Evolutionary conservation across 1,140 invertebrate species (phyloP), one percentile per base, ranked within the genome.

Genomic region (Idris sp.): DNA sequence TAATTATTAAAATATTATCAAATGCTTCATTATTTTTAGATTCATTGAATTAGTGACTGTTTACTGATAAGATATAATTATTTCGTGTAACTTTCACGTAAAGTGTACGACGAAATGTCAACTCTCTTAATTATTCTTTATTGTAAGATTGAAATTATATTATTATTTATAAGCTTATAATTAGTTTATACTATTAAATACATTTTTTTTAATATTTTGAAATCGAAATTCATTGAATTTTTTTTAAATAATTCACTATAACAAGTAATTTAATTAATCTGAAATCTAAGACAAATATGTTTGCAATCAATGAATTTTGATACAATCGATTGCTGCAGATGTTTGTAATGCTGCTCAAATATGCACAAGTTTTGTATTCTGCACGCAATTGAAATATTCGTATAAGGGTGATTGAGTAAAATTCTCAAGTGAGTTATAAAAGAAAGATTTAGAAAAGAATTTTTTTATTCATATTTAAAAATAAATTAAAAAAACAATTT

Each of bases 301-400:
- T 22, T 33, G 18, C 51, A 68, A 49, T 58, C 51, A 59, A 35
- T 18, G 13, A 33, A 68, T 58, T 59, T 33, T 38, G 33, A 61
- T 61, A 43, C 46, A 48, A 36, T 30, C 41, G 25, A 15, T 10
- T 11, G 22, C 19, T 46, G 11, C 0, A 22, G 25, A 28, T 53
- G 35, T 30, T 68, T 69, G 25, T 64, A 38, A 62, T 74, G 58
- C 71, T 22, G 18, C 18, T 18, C 33, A 18, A 48, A 61, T 38
- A 31, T 48, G 6, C 30, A 53, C 40, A n/a, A n/a, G n/a, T 74
- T 56, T 22, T 31, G 31, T 67, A 68, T 75, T 75, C 62, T 28
- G 35, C 49, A 33, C 49, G 35, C 64, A 65, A 10, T 65, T 15
- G 4, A 22, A 4, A n/a, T n/a, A n/a, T n/a, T n/a, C n/a, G n/a